Conservation (phyloP, 2,888 invertebrate species). For the Lasioglossum morio region DNA sequence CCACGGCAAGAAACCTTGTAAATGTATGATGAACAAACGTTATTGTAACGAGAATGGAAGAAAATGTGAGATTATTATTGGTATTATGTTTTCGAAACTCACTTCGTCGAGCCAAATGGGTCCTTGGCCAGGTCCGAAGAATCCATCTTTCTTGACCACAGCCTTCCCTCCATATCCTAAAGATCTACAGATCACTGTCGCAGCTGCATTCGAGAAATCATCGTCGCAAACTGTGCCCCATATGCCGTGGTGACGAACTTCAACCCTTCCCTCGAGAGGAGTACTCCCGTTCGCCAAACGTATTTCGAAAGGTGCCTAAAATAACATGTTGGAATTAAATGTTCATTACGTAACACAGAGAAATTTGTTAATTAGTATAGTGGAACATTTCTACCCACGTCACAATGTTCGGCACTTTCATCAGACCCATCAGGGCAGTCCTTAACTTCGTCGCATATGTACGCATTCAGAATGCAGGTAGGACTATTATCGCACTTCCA, state of each 20-base stretch:
- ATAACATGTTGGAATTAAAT: background rate
- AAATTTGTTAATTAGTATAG: background rate
- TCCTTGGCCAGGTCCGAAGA: constrained; percentile 87
- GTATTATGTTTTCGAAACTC: constrained; percentile 20
- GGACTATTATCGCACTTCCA: constrained; percentile 88
- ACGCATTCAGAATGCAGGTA: constrained; percentile 87
- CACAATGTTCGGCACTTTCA: constrained; percentile 87
- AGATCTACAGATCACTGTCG: constrained; percentile 87
- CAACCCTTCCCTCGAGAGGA: constrained; percentile 88
- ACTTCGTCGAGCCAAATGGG: constrained; percentile 91
- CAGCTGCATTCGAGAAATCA: constrained; percentile 89
- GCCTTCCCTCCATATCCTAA: constrained; percentile 86
- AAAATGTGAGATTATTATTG: constrained; percentile 51
- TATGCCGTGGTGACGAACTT: constrained; percentile 88
- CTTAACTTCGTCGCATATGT: constrained; percentile 88
- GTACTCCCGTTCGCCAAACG: constrained; percentile 87
- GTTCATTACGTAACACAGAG: background rate
- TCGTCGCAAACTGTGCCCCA: constrained; percentile 94
- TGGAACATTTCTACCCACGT: constrained; percentile 84
- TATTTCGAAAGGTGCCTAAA: constrained; percentile 86
- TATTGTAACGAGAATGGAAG: background rate
- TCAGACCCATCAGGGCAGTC: constrained; percentile 89
- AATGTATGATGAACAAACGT: background rate
- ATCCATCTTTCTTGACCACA: constrained; percentile 85
- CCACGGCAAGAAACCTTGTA: constrained; percentile 87